Evolutionary conservation across 1,140 invertebrate species (phyloP).

Genomic region (Cydia amplana): DNA sequence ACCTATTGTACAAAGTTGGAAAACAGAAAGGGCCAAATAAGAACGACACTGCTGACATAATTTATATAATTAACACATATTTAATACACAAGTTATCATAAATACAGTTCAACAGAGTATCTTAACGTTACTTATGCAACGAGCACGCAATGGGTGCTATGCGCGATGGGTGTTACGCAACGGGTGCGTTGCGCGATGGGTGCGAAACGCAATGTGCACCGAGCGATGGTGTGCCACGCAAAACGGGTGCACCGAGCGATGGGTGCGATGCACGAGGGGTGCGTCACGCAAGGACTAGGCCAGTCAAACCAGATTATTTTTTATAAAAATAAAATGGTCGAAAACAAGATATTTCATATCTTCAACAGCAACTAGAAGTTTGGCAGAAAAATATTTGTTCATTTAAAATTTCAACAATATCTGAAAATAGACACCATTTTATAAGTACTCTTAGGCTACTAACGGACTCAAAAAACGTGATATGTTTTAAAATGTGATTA

Average conservation of each 20-base stretch:
- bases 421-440: conserved; percentile 59
- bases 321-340: conserved; percentile 31
- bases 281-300: conserved; percentile 46
- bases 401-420: conserved; percentile 46
- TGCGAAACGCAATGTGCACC: not conserved
- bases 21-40: conserved; percentile 41
- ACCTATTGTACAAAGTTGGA: not conserved
- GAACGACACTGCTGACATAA: conserved; percentile 62
- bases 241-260: not conserved
- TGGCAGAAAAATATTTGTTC: conserved; percentile 61
- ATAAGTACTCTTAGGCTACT: conserved; percentile 55
- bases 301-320: conserved; percentile 40
- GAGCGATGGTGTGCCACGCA: not conserved
- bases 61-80: conserved; percentile 71
- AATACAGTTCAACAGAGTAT: conserved; percentile 35
- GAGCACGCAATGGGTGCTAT: conserved; percentile 34
- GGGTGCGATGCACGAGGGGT: not conserved
- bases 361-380: conserved; percentile 55
- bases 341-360: conserved; percentile 66
- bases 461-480: conserved; percentile 39
- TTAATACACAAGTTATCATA: conserved; percentile 53
- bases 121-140: conserved; percentile 5
- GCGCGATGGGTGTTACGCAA: not conserved
- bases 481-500: conserved; percentile 37
- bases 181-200: not conserved